Evolutionary conservation across 2,797 vertebrate species (phyloP).

Genomic region (Coilia nasus): DNA sequence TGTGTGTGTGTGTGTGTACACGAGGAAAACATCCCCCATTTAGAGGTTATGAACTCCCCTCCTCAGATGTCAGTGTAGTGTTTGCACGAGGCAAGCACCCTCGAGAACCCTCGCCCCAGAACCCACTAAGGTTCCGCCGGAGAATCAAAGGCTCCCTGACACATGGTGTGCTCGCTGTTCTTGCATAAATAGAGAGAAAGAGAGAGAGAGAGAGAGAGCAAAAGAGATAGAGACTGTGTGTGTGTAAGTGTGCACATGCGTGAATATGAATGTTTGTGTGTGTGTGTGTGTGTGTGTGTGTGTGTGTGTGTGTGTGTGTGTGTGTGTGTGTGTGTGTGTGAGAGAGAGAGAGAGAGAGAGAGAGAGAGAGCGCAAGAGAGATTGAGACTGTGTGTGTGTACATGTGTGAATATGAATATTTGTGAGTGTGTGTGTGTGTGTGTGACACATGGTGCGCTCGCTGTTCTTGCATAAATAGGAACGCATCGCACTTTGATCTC

Average conservation of each 20-base stretch:
- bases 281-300: too few relatives aligned
- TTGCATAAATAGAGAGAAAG: slow-evolving; percentile 38
- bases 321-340: too few relatives aligned
- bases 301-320: too few relatives aligned
- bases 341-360: too few relatives aligned
- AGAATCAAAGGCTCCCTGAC: slow-evolving; percentile 35
- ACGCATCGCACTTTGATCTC: slow-evolving; percentile 51
- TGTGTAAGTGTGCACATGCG: too few relatives aligned
- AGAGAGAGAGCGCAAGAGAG: too few relatives aligned
- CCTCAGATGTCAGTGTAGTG: slow-evolving; percentile 42
- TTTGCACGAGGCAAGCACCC: slow-evolving; percentile 38
- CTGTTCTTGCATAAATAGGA: slow-evolving; percentile 40
- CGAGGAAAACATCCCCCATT: slow-evolving; percentile 21
- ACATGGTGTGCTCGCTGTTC: slow-evolving; percentile 35
- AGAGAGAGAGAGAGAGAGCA: too few relatives aligned
- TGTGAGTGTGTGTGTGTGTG: too few relatives aligned
- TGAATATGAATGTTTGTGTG: too few relatives aligned
- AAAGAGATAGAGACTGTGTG: too few relatives aligned
- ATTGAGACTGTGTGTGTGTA: too few relatives aligned
- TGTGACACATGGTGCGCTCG: slow-evolving; percentile 32
- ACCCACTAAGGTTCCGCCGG: slow-evolving; percentile 26
- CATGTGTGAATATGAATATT: too few relatives aligned
- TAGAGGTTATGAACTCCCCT: slow-evolving; percentile 39
- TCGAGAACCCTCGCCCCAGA: slow-evolving; percentile 40
- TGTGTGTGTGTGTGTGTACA: neutral